Percentiles rank a stretch among this genome's conserved stretches.
These are phyloP conservation scores for Nomada fucata DNA, from an alignment of 2,888 invertebrate genomes.

Conservation along the genomic window DNA sequence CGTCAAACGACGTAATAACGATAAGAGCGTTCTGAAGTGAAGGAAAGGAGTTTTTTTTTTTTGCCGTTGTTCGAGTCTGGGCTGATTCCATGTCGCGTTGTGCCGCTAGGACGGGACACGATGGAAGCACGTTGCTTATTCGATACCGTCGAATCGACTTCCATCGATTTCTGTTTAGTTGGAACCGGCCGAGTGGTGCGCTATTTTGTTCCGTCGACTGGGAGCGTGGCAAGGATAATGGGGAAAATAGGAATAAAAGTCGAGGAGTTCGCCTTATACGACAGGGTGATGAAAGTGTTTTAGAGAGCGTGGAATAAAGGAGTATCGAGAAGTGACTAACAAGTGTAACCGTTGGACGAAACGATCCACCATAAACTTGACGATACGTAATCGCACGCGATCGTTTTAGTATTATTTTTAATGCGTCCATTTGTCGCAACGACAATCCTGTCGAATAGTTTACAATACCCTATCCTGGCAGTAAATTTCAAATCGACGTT, in stretches of 20 bases:
- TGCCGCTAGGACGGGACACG: not conserved
- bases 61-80: constrained; percentile 21
- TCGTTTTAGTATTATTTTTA: no score
- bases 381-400: not conserved
- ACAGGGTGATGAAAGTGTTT: constrained; percentile 9
- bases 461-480: no score
- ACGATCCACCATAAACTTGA: not conserved
- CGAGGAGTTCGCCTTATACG: not conserved
- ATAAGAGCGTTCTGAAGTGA: constrained; percentile 56
- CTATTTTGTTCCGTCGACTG: not conserved
- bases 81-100: not conserved
- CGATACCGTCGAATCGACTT: constrained; percentile 5
- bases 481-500: no score
- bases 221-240: constrained; percentile 1
- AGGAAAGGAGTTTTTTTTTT: constrained; percentile 30
- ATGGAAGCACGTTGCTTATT: constrained; percentile 19
- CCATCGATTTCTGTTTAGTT: constrained; percentile 36
- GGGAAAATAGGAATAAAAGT: not conserved
- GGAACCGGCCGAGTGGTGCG: not conserved
- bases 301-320: constrained; percentile 15
- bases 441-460: no score
- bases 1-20: constrained; percentile 64
- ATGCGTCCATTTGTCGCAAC: no score
- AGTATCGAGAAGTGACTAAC: not conserved
- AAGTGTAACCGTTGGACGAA: not conserved